Evolutionary conservation across 2,113 vertebrate genomes (phyloP).

Genomic region (Notarius lentiginosus): DNA sequence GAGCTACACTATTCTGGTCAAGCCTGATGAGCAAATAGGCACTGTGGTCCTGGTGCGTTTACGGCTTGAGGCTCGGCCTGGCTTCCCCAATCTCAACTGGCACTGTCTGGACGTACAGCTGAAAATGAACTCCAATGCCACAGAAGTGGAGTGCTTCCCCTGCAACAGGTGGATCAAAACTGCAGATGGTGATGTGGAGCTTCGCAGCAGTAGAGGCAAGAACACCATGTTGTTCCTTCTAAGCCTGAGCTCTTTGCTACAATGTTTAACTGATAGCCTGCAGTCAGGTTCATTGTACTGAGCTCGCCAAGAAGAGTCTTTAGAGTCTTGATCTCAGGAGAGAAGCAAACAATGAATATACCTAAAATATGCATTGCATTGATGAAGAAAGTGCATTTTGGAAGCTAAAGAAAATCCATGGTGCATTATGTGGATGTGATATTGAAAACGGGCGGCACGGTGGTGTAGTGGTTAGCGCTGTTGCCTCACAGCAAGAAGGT

Average conservation of each 20-base stretch:
- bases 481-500: no score
- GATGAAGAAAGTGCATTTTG: neutral
- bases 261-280: neutral
- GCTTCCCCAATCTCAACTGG: slow-evolving; percentile 68
- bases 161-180: slow-evolving; percentile 65
- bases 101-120: slow-evolving; percentile 65
- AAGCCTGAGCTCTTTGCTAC: neutral
- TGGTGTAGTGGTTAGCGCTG: no score
- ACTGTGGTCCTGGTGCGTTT: slow-evolving; percentile 63
- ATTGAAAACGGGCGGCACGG: no score
- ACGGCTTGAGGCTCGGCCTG: slow-evolving; percentile 55
- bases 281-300: neutral
- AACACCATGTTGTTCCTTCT: neutral
- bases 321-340: neutral
- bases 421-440: neutral
- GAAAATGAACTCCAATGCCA: slow-evolving; percentile 6
- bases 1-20: slow-evolving; percentile 47
- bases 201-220: slow-evolving; percentile 59
- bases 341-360: neutral
- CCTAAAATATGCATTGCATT: neutral
- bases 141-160: slow-evolving; percentile 55
- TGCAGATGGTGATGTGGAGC: slow-evolving; percentile 62
- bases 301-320: neutral
- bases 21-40: slow-evolving; percentile 48
- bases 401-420: neutral